A percentile compares a stretch with the other conserved stretches of the same genome.
Conservation (phyloP, 2,797 vertebrate species). For the Pelodytes ibericus region DNA sequence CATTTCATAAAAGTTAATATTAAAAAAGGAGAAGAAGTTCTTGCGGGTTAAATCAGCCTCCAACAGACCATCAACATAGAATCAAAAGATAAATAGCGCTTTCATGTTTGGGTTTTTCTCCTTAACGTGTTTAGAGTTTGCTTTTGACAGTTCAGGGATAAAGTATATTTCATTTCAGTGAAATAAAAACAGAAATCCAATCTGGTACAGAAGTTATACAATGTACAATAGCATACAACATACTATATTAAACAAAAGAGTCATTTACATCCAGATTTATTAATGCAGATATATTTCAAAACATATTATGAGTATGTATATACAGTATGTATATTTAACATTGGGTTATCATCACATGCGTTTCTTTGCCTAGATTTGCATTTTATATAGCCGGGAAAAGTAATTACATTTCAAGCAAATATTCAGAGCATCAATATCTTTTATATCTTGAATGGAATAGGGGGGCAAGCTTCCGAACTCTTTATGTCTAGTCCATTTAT, state of each 20-base stretch:
- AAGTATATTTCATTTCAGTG: conserved; percentile 44
- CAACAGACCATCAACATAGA: conserved; percentile 56
- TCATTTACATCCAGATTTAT: conserved; percentile 49
- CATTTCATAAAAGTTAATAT: conserved; percentile 54
- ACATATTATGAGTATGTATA: background rate
- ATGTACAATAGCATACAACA: conserved; percentile 34
- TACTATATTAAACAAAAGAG: conserved; percentile 33
- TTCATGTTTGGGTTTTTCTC: conserved; percentile 47
- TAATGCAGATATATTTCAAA: conserved; percentile 34
- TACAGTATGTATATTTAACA: too few species aligned
- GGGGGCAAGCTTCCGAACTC: background rate
- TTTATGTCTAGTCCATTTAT: too few species aligned
- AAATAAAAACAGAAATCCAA: conserved; percentile 40
- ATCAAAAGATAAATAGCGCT: conserved; percentile 54
- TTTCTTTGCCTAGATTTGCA: background rate
- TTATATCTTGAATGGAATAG: too few species aligned
- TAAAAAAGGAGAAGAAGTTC: conserved; percentile 30
- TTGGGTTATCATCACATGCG: too few species aligned
- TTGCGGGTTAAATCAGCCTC: conserved; percentile 47
- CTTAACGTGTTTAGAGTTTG: conserved; percentile 33
- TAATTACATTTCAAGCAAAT: too few species aligned
- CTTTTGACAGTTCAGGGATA: conserved; percentile 44
- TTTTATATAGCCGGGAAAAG: background rate
- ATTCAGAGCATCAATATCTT: too few species aligned
- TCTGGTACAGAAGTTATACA: conserved; percentile 40